A percentile compares a stretch with the other conserved stretches of the same genome.
phyloP scores from a whole-genome alignment of 2,113 vertebrate genomes.

The Rhodinocichla rosea region DNA sequence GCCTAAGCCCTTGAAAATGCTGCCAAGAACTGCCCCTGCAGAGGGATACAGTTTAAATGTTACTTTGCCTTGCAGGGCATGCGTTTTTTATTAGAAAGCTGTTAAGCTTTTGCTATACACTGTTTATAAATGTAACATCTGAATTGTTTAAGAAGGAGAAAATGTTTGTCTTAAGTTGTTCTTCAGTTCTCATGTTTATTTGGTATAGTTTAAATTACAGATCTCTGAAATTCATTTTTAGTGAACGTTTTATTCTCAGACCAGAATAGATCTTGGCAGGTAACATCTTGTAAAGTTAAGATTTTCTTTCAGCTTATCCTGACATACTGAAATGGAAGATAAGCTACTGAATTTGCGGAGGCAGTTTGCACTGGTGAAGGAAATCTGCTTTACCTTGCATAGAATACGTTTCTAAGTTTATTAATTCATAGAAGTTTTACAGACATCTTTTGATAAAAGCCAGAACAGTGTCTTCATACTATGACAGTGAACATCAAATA shows the following conservation, averaged over 20 bases:
- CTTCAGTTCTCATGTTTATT: background rate
- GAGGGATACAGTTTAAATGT: background rate
- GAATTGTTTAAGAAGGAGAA: background rate
- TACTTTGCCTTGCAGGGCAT: background rate
- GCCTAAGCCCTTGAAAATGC: background rate
- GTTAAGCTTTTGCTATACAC: background rate
- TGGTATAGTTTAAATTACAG: background rate
- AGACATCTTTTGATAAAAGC: background rate
- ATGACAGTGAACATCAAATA: background rate
- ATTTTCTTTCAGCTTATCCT: background rate
- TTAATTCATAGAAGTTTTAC: background rate
- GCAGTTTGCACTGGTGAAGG: background rate
- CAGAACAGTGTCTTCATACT: background rate
- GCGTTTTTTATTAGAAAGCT: background rate
- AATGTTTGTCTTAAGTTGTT: background rate
- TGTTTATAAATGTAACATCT: background rate
- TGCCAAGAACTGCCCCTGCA: background rate
- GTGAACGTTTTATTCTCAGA: background rate
- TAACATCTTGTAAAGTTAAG: background rate
- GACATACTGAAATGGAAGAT: background rate
- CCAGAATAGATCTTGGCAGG: background rate
- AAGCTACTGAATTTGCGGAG: background rate
- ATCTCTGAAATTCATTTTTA: background rate
- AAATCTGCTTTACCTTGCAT: background rate
- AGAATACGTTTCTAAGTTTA: background rate